Evolutionary conservation across 2,888 invertebrate species (phyloP).

Genomic region (Perithous albicinctus): DNA sequence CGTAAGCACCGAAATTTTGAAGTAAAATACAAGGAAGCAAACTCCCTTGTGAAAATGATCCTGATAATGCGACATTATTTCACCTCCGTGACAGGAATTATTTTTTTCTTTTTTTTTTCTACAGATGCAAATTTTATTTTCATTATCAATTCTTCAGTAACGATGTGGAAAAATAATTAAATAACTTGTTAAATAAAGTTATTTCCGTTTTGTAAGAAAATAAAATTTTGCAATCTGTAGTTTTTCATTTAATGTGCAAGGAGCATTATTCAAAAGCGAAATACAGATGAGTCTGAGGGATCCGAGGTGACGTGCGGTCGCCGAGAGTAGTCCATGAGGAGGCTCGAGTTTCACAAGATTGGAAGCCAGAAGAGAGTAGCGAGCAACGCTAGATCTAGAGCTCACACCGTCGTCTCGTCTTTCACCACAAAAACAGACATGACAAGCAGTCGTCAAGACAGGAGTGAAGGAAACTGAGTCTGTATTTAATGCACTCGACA

Average conservation of each 20-base stretch:
- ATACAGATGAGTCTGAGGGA: background rate
- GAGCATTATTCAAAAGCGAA: background rate
- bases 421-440: slow-evolving; percentile 27
- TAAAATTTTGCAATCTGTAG: background rate
- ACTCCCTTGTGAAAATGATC: too few relatives aligned
- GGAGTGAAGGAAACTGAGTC: background rate
- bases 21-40: background rate
- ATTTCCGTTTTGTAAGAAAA: too few relatives aligned
- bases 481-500: background rate
- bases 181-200: too few relatives aligned
- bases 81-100: too few relatives aligned
- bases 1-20: background rate
- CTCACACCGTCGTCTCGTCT: slow-evolving; percentile 6
- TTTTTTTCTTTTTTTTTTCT: background rate
- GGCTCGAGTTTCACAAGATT: slow-evolving; percentile 20
- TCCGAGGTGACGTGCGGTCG: slow-evolving; percentile 1
- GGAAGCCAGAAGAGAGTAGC: slow-evolving; percentile 19
- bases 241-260: background rate
- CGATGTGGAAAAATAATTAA: background rate
- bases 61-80: too few relatives aligned
- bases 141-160: background rate
- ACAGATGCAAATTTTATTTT: background rate
- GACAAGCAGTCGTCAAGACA: slow-evolving; percentile 6
- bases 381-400: background rate
- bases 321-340: background rate